phyloP scores from a whole-genome alignment of 2,113 vertebrate genomes.

The Urocolius indicus region DNA sequence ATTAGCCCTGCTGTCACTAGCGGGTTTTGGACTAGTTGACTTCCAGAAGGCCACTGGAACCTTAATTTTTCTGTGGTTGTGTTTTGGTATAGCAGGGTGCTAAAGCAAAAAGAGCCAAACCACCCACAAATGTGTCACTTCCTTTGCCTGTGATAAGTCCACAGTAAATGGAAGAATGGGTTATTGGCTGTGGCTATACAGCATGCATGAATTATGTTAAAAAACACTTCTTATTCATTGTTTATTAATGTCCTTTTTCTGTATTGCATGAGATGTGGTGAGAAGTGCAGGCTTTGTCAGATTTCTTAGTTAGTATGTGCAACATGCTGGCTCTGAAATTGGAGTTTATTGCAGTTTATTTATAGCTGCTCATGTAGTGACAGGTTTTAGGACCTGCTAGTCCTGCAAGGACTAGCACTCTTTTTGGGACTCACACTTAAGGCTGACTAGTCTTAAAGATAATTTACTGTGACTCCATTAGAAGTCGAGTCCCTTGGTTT shows the following conservation, averaged over 20 bases:
- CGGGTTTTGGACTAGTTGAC: neutral
- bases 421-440: fast-evolving
- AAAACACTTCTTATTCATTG: neutral
- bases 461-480: neutral
- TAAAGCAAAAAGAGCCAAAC: neutral
- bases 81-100: neutral
- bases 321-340: neutral
- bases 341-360: neutral
- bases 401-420: neutral
- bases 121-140: neutral
- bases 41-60: neutral
- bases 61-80: neutral
- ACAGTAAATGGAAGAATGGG: neutral
- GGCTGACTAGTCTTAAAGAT: neutral
- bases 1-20: neutral
- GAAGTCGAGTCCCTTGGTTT: neutral
- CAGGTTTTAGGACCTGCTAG: neutral
- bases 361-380: neutral
- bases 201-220: neutral
- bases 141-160: neutral
- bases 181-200: neutral
- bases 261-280: neutral
- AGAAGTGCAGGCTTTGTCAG: neutral
- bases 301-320: neutral
- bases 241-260: neutral